These are phyloP conservation scores for Creontiades dilutus DNA, from an alignment of 2,888 invertebrate species.

Conservation along the genomic window DNA sequence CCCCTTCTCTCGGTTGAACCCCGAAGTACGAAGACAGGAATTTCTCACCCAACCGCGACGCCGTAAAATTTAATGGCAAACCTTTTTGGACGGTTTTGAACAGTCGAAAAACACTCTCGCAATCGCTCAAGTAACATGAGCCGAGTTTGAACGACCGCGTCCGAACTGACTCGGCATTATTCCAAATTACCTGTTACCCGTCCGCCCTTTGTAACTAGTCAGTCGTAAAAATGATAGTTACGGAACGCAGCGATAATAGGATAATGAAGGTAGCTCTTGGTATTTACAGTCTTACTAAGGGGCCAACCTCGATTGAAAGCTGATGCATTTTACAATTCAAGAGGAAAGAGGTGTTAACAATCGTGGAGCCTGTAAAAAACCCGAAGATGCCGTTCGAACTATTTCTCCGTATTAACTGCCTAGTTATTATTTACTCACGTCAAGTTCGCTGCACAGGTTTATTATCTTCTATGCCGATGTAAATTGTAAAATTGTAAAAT, in stretches of 20 bases:
- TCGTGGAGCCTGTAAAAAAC: no score
- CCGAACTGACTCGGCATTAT: slow-evolving; percentile 22
- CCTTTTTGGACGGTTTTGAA: slow-evolving; percentile 4
- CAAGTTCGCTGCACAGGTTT: no score
- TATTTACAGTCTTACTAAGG: background rate
- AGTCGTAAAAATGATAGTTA: slow-evolving; percentile 8
- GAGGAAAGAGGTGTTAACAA: background rate
- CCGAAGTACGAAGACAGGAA: background rate
- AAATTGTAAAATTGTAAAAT: no score
- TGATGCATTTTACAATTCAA: slow-evolving; percentile 6
- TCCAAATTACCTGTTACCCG: slow-evolving; percentile 15
- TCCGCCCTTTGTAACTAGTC: background rate
- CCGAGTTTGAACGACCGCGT: slow-evolving; percentile 32
- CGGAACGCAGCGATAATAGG: slow-evolving; percentile 1
- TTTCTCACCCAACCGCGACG: slow-evolving; percentile 20
- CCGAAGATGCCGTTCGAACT: no score
- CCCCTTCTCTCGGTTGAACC: no score
- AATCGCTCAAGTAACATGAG: slow-evolving; percentile 34
- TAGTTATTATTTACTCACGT: no score
- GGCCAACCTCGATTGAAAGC: slow-evolving; percentile 5
- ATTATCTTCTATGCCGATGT: no score
- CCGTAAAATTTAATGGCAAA: slow-evolving; percentile 8
- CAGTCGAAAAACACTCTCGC: slow-evolving; percentile 10
- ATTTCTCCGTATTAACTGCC: no score
- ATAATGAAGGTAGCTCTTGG: slow-evolving; percentile 15